Conservation (phyloP, 2,113 vertebrate species). For the Epinephelus fuscoguttatus region DNA sequence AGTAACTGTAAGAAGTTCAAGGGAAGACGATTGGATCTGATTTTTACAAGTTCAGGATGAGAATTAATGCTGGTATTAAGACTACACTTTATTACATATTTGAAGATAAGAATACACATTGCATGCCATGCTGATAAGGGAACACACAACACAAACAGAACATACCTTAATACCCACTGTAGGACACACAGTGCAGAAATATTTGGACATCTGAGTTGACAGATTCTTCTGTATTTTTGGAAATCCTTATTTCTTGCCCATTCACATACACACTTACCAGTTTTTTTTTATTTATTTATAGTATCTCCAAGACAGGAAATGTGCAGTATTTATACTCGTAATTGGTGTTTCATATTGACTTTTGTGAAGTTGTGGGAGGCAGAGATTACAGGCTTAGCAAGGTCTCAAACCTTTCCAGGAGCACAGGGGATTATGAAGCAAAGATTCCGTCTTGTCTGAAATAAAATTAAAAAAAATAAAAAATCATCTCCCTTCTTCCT, state of each 20-base stretch:
- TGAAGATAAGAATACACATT: background rate
- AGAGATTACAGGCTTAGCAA: constrained; percentile 79
- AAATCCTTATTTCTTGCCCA: background rate
- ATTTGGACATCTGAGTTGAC: constrained; percentile 9
- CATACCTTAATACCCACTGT: background rate
- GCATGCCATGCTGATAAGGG: background rate
- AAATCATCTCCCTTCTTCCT: constrained; percentile 32
- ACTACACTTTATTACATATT: background rate
- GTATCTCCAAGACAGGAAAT: constrained; percentile 52
- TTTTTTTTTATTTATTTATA: constrained; percentile 37
- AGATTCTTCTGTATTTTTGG: background rate
- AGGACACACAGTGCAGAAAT: background rate
- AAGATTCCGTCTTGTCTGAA: constrained; percentile 62
- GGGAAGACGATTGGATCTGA: constrained; percentile 15
- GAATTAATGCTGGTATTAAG: constrained; percentile 9
- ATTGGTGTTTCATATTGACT: constrained; percentile 76
- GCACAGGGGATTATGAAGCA: constrained; percentile 70
- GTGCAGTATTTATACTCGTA: constrained; percentile 67
- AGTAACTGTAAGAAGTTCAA: constrained; percentile 25
- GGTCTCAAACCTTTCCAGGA: constrained; percentile 76
- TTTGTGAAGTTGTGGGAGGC: constrained; percentile 75
- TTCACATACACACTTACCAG: background rate
- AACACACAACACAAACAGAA: background rate
- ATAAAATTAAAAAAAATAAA: constrained; percentile 27
- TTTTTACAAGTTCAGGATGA: constrained; percentile 18